phyloP scores from a whole-genome alignment of 2,113 vertebrate genomes.

The Grallaria varia region DNA sequence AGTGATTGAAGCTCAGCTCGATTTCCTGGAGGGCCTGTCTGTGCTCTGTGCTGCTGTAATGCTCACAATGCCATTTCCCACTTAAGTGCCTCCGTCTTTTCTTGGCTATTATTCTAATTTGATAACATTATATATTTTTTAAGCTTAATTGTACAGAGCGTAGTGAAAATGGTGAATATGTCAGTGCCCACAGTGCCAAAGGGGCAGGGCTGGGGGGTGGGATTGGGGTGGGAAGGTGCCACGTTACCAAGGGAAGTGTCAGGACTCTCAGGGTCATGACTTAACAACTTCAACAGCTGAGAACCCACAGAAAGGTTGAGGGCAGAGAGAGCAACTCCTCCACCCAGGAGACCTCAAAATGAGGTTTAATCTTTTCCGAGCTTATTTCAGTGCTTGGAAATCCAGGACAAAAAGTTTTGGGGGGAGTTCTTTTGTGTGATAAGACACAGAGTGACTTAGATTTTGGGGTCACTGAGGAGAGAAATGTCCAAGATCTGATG shows the following conservation, averaged over 20 bases:
- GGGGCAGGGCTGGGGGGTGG: not conserved
- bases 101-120: not conserved
- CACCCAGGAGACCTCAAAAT: not conserved
- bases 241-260: fast-evolving
- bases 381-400: not conserved
- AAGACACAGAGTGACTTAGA: not conserved
- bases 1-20: not conserved
- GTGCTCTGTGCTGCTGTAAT: not conserved
- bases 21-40: constrained; percentile 1
- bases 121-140: not conserved
- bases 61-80: not conserved
- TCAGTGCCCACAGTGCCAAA: not conserved
- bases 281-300: not conserved
- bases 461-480: not conserved
- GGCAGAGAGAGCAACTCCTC: not conserved
- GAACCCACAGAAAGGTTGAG: not conserved
- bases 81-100: not conserved
- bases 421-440: no score
- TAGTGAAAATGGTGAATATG: not conserved
- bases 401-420: not conserved
- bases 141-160: not conserved
- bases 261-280: not conserved
- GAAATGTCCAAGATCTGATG: not conserved
- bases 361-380: not conserved
- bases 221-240: not conserved